phyloP scores from a whole-genome alignment of 2,797 vertebrate species.

The Glossophaga mutica region DNA sequence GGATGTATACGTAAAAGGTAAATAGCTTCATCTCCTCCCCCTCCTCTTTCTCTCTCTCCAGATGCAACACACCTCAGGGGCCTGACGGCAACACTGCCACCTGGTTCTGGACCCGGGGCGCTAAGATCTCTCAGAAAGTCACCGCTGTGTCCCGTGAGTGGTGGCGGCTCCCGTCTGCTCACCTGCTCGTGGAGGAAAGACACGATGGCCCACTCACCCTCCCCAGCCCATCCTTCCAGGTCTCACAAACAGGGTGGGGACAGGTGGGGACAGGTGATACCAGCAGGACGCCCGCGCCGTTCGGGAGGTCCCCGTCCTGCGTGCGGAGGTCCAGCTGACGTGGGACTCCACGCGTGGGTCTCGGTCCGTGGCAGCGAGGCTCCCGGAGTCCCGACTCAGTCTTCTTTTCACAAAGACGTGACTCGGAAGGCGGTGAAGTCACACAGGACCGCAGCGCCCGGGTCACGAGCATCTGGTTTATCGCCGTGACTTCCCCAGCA shows the following conservation, averaged over 20 bases:
- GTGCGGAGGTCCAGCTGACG: background rate
- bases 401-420: background rate
- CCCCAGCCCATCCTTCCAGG: background rate
- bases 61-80: background rate
- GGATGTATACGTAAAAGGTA: background rate
- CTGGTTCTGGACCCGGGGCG: background rate
- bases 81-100: background rate
- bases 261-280: no score
- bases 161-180: background rate
- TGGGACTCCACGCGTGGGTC: background rate
- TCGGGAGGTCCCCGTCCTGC: background rate
- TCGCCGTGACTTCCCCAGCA: background rate
- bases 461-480: background rate
- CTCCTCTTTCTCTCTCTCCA: background rate
- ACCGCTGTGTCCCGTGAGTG: rapidly evolving
- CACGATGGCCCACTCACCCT: background rate
- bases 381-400: background rate
- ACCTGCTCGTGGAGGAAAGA: background rate
- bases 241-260: background rate
- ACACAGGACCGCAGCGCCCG: background rate
- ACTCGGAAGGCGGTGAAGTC: background rate
- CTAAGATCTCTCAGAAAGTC: background rate
- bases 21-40: background rate
- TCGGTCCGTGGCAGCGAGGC: background rate
- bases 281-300: background rate